Evolutionary conservation across 2,888 invertebrate species (phyloP).

Genomic region (Aproaerema taeniolella): DNA sequence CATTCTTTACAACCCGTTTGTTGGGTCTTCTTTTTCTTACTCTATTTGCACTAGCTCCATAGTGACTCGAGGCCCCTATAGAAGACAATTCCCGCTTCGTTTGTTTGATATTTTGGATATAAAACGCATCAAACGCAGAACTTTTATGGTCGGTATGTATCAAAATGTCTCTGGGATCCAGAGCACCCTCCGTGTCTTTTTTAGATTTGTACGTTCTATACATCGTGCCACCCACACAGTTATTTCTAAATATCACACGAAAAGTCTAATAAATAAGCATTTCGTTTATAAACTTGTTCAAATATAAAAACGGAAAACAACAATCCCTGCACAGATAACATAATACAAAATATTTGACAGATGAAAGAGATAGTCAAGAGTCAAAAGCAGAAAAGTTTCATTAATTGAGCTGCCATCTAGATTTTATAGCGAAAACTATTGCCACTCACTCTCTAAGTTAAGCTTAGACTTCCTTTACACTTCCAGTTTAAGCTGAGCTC

Average conservation of each 20-base stretch:
- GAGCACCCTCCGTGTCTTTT: slow-evolving; percentile 42
- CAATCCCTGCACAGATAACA: not conserved
- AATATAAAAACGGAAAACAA: slow-evolving; percentile 9
- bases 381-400: too few species aligned
- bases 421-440: too few species aligned
- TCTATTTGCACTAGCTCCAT: slow-evolving; percentile 39
- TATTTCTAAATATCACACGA: not conserved
- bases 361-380: too few species aligned
- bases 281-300: too few species aligned
- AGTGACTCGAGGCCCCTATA: slow-evolving; percentile 38
- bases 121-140: slow-evolving; percentile 62
- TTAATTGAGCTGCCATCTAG: too few species aligned
- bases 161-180: slow-evolving; percentile 51
- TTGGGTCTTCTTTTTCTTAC: slow-evolving; percentile 63
- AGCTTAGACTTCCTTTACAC: too few species aligned
- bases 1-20: slow-evolving; percentile 52
- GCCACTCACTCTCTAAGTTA: too few species aligned
- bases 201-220: slow-evolving; percentile 59
- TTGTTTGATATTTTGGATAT: slow-evolving; percentile 66
- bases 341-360: too few species aligned
- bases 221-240: slow-evolving; percentile 32
- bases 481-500: too few species aligned
- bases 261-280: not conserved
- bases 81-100: slow-evolving; percentile 58
- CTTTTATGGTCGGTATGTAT: slow-evolving; percentile 49